These are phyloP conservation scores for Callyntrura guangdongensis DNA, from an alignment of 2,888 invertebrate species.

Conservation along the genomic window DNA sequence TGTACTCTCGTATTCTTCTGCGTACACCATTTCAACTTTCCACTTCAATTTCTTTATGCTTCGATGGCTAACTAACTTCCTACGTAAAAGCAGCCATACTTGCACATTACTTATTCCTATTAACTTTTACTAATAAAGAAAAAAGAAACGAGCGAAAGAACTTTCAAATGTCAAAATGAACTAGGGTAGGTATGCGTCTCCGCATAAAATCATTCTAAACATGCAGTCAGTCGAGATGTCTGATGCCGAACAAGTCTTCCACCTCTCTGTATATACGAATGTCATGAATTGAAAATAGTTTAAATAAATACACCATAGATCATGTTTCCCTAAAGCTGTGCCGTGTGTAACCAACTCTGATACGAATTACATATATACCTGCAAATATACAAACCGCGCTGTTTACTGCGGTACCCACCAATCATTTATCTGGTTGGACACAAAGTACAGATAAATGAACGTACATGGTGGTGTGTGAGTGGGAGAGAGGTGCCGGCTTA, in stretches of 20 bases:
- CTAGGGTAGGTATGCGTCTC: constrained; percentile 72
- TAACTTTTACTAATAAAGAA: constrained; percentile 50
- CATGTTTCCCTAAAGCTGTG: neutral
- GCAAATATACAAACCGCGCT: too few species aligned
- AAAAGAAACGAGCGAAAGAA: neutral
- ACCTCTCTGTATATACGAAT: neutral
- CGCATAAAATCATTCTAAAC: constrained; percentile 70
- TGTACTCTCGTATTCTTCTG: constrained; percentile 8
- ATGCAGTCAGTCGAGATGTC: constrained; percentile 31
- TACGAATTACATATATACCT: too few species aligned
- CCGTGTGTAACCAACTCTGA: too few species aligned
- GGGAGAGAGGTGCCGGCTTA: neutral
- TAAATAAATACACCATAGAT: neutral
- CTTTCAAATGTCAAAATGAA: constrained; percentile 67
- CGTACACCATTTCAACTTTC: constrained; percentile 32
- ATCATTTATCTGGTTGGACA: neutral
- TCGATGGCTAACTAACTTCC: constrained; percentile 28
- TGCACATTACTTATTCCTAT: constrained; percentile 28
- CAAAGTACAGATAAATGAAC: neutral
- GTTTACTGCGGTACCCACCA: neutral
- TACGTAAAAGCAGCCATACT: constrained; percentile 30
- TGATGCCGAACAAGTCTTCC: neutral
- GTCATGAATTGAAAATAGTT: constrained; percentile 12
- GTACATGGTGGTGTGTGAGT: neutral
- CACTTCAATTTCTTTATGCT: constrained; percentile 52